Conservation (phyloP, 2,113 vertebrate genomes). For the Toxostoma redivivum region DNA sequence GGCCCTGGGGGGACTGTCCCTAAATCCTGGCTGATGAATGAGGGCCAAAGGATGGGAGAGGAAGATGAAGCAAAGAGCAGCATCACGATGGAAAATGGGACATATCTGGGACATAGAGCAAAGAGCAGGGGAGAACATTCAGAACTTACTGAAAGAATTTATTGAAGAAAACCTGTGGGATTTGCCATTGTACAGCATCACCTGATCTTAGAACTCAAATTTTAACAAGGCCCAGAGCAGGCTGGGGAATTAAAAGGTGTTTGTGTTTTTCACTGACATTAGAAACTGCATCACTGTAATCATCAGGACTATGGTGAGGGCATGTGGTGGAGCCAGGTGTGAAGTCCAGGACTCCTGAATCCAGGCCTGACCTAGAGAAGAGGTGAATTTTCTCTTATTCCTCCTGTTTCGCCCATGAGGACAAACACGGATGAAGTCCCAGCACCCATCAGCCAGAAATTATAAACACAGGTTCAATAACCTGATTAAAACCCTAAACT, state of each 20-base stretch:
- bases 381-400: not conserved
- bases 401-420: not conserved
- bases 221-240: not conserved
- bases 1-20: not conserved
- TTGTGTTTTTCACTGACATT: not conserved
- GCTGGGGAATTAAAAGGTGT: not conserved
- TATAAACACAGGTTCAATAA: not conserved
- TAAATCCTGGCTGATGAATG: not conserved
- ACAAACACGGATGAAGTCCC: not conserved
- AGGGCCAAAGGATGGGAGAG: not conserved
- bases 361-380: not conserved
- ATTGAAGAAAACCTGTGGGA: not conserved
- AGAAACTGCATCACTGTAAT: not conserved
- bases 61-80: not conserved
- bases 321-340: not conserved
- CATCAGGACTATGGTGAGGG: not conserved
- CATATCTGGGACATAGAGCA: not conserved
- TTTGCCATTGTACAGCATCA: not conserved
- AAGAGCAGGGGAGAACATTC: not conserved
- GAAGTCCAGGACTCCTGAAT: not conserved
- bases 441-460: not conserved
- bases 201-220: not conserved
- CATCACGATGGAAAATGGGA: not conserved
- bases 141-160: not conserved
- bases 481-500: not conserved